These are phyloP conservation scores for Drosophila meridionalis DNA, from an alignment of 2,888 invertebrate species.

Conservation along the genomic window DNA sequence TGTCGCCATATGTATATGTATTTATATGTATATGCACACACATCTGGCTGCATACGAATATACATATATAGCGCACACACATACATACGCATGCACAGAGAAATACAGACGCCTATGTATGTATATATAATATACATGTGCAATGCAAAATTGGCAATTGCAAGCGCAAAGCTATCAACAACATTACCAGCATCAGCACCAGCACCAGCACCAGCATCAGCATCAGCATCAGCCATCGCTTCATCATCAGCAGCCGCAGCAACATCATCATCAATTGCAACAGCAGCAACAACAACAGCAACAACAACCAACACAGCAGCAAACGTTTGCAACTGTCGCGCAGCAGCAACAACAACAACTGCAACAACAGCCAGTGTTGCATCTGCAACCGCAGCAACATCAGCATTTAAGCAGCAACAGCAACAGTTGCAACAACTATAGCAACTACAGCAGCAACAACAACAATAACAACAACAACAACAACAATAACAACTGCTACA, in stretches of 20 bases:
- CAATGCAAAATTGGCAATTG: slow-evolving; percentile 83
- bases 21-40: background rate
- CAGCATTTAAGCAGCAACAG: slow-evolving; percentile 48
- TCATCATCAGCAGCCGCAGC: slow-evolving; percentile 19
- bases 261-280: slow-evolving; percentile 20
- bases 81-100: slow-evolving; percentile 35
- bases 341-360: slow-evolving; percentile 52
- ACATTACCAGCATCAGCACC: slow-evolving; percentile 59
- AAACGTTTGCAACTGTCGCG: slow-evolving; percentile 33
- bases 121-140: slow-evolving; percentile 64
- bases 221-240: slow-evolving; percentile 30
- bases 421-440: slow-evolving; percentile 44
- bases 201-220: slow-evolving; percentile 44
- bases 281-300: slow-evolving; percentile 34
- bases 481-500: slow-evolving; percentile 40
- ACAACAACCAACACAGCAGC: slow-evolving; percentile 22
- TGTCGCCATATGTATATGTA: background rate
- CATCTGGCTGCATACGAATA: background rate
- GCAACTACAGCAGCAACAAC: slow-evolving; percentile 23
- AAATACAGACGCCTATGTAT: slow-evolving; percentile 46
- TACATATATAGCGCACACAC: slow-evolving; percentile 25
- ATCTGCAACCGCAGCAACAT: slow-evolving; percentile 44
- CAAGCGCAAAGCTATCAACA: slow-evolving; percentile 75
- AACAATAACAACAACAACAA: slow-evolving; percentile 39
- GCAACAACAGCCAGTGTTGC: slow-evolving; percentile 62